Evolutionary conservation across 2,888 invertebrate genomes (phyloP).

Genomic region (Pedicia rivosa): DNA sequence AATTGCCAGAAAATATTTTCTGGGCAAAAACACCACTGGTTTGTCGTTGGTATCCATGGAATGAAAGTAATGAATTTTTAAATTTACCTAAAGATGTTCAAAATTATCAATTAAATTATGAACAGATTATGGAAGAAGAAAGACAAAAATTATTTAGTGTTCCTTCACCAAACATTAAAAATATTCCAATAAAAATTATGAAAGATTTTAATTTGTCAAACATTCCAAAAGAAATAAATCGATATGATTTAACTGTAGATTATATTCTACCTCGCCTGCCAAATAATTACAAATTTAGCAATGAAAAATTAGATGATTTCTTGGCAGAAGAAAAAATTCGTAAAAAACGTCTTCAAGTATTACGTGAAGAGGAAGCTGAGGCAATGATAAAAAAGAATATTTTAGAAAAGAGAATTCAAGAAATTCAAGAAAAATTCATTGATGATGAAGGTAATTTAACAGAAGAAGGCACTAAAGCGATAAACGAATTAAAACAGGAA

Average conservation of each 20-base stretch:
- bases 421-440: not conserved
- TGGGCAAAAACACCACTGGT: slow-evolving; percentile 6
- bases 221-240: not conserved
- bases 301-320: not conserved
- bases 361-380: not conserved
- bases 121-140: not conserved
- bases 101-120: slow-evolving; percentile 6
- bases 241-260: not conserved
- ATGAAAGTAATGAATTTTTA: slow-evolving; percentile 7
- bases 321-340: not conserved
- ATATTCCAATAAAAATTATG: too few relatives aligned
- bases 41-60: slow-evolving; percentile 7
- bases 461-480: too few relatives aligned
- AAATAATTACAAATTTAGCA: not conserved
- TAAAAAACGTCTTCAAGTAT: not conserved
- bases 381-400: not conserved
- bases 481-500: too few relatives aligned
- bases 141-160: not conserved
- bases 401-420: not conserved
- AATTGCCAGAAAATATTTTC: slow-evolving; percentile 3
- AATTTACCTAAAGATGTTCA: not conserved
- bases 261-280: not conserved
- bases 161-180: not conserved
- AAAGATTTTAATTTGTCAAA: not conserved
- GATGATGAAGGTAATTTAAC: not conserved